phyloP scores from a whole-genome alignment of 2,797 vertebrate genomes.

The Remorina albescens region DNA sequence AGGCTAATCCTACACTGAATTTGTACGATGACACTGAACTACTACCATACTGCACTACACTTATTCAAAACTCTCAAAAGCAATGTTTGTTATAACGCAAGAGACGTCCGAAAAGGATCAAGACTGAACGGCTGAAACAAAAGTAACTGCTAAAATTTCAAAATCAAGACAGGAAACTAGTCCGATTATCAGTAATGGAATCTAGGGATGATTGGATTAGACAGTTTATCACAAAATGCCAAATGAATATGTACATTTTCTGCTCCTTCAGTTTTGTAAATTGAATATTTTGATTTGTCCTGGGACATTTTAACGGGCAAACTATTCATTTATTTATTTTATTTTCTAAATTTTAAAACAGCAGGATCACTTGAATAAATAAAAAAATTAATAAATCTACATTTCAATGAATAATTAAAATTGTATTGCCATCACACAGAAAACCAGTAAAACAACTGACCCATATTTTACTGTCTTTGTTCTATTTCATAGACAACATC shows the following conservation, averaged over 20 bases:
- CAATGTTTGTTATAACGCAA: neutral
- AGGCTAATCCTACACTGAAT: constrained; percentile 38
- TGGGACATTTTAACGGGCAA: too few species aligned
- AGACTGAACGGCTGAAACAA: neutral
- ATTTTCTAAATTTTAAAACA: too few species aligned
- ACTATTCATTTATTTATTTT: too few species aligned
- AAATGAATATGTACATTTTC: neutral
- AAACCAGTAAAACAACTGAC: too few species aligned
- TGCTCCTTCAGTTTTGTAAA: neutral
- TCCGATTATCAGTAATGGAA: neutral
- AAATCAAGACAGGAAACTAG: neutral
- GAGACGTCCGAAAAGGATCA: neutral
- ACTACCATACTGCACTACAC: too few species aligned
- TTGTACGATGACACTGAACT: constrained; percentile 10
- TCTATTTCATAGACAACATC: too few species aligned
- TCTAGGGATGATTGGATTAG: neutral
- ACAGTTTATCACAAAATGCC: neutral
- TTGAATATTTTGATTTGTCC: too few species aligned
- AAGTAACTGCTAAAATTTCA: neutral
- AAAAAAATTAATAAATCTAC: too few species aligned
- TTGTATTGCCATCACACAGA: too few species aligned
- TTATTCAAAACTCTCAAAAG: neutral
- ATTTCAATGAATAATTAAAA: too few species aligned
- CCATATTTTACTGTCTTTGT: too few species aligned
- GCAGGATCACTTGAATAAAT: too few species aligned